Evolutionary conservation across 64 coral and sea anemone genomes (phyloP).

Genomic region (Exaiptasia diaphana): DNA sequence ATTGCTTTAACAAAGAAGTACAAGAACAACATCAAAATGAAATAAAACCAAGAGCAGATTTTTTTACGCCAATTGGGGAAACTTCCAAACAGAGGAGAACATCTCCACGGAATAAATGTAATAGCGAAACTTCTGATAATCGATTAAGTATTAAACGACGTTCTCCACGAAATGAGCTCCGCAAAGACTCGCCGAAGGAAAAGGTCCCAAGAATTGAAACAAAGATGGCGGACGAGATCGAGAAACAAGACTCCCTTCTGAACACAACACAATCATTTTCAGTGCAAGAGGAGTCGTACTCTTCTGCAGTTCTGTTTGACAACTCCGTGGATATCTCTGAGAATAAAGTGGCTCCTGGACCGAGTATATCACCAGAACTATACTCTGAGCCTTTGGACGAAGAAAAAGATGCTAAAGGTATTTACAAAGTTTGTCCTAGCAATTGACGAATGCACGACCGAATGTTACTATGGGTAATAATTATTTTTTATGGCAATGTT

Average conservation of each 20-base stretch:
- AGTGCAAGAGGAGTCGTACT: conserved; percentile 25
- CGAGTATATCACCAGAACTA: conserved; percentile 54
- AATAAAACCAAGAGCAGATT: no score
- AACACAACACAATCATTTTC: conserved; percentile 5
- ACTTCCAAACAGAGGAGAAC: no score
- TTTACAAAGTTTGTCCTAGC: no score
- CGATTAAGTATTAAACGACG: background rate
- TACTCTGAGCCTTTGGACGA: conserved; percentile 78
- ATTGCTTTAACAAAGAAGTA: no score
- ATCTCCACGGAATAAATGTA: no score
- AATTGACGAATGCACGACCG: background rate
- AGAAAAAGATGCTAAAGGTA: background rate
- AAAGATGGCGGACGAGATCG: background rate
- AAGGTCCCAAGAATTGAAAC: background rate
- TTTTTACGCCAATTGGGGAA: no score
- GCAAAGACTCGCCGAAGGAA: background rate
- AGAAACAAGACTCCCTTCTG: background rate
- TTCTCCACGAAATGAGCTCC: background rate
- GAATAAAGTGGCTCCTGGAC: background rate
- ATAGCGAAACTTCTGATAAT: no score
- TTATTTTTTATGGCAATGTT: no score
- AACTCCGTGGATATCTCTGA: background rate
- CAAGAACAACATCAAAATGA: no score
- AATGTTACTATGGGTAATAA: no score
- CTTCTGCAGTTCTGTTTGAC: conserved; percentile 41